Percentiles rank a stretch among this genome's conserved stretches.
These are phyloP conservation scores for Antheraea pernyi DNA, from an alignment of 1,140 invertebrate species.

Conservation along the genomic window DNA sequence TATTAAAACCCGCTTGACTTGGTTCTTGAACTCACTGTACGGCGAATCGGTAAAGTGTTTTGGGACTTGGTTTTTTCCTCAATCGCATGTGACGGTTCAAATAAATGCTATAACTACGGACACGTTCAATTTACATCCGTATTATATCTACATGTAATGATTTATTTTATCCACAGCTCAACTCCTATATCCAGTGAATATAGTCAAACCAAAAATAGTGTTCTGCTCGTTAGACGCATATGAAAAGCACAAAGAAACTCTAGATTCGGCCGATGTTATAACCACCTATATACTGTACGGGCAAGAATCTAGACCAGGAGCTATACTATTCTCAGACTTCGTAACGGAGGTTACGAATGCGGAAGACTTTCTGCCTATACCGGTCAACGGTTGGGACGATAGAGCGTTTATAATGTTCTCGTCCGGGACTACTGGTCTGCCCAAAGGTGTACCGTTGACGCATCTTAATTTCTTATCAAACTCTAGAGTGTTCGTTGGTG, in stretches of 20 bases:
- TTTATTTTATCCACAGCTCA: slow-evolving; percentile 6
- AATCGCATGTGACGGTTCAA: too few relatives aligned
- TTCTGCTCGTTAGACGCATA: slow-evolving; percentile 15
- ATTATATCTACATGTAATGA: too few relatives aligned
- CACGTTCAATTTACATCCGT: too few relatives aligned
- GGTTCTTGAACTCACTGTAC: too few relatives aligned
- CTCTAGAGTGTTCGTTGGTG: too few relatives aligned
- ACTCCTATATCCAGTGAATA: slow-evolving; percentile 12
- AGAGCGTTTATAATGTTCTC: slow-evolving; percentile 81
- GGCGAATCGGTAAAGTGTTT: too few relatives aligned
- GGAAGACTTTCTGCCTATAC: slow-evolving; percentile 22
- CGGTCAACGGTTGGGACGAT: slow-evolving; percentile 30
- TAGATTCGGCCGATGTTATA: not conserved
- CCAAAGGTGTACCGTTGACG: slow-evolving; percentile 5
- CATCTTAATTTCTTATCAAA: slow-evolving; percentile 21
- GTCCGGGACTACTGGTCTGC: slow-evolving; percentile 60
- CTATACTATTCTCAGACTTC: slow-evolving; percentile 12
- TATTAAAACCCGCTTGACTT: too few relatives aligned
- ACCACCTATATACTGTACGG: slow-evolving; percentile 15
- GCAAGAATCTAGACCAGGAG: not conserved
- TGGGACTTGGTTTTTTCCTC: too few relatives aligned
- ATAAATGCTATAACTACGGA: too few relatives aligned
- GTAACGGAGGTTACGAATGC: not conserved
- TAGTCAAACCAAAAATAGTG: slow-evolving; percentile 14
- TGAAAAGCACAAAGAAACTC: slow-evolving; percentile 5